Base-by-base conservation (phyloP, 2,888 invertebrate genomes). In the Agrochola lychnidis region DNA sequence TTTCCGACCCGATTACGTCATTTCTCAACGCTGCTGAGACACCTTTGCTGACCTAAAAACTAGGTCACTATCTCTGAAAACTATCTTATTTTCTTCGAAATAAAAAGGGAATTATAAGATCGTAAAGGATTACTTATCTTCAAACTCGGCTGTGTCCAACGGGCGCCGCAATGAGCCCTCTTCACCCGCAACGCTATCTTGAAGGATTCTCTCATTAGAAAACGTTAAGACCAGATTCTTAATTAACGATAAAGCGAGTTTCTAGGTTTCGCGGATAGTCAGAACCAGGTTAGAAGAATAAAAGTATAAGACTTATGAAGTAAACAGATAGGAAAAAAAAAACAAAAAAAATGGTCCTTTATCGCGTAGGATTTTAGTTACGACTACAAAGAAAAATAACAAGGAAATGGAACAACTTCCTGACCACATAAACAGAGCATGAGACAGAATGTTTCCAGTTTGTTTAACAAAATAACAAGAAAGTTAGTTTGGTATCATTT, bases 401-500 rank as follows among this genome's bases (percentile, higher is more conserved):
- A 81, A 62, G 68, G 75, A 78, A 75, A 78, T 64, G 14, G 6
- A 62, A 73, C 68, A 78, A 82, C 73, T 73, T 76, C 82, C 78
- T 71, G 73, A 63, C n/a, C 64, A 61, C 70, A 83, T 81, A 75
- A 83, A 81, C 67, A 73, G n/a, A 73, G 57, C 62, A 72, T 36
- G 76, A 36, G 70, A 78, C 75, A 62, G 73, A 84, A 82, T 84
- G 85, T 78, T 78, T 25, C 72, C 53, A 64, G 78, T 81, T 81
- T 83, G 70, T 67, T 59, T 25, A 57, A 75, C 73, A 71, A 81
- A 81, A 75, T 73, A 83, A 78, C 81, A 78, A 81, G 70, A 84
- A 81, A 84, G 82, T 77, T 75, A 59, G 73, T 71, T 78, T 77
- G 77, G 85, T 87, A 76, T 87, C 77, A 87, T 87, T 87, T 87